Evolutionary conservation across 2,888 invertebrate genomes (phyloP).

Genomic region (Drosophila anomelani): DNA sequence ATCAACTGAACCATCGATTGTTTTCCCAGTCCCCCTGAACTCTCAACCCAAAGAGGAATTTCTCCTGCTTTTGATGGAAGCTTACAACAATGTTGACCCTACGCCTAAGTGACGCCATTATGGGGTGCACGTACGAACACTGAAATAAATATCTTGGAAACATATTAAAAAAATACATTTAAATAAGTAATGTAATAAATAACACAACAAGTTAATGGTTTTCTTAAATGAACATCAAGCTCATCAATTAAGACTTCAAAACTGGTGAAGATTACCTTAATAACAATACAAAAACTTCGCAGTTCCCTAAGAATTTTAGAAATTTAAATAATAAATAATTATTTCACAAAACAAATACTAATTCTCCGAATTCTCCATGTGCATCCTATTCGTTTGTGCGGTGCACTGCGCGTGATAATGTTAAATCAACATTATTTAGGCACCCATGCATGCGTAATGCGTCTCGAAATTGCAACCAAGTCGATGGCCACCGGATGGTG

Average conservation of each 20-base stretch:
- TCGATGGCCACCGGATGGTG: constrained; percentile 10
- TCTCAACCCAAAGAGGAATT: constrained; percentile 6
- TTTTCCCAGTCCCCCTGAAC: constrained; percentile 14
- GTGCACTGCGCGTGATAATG: constrained; percentile 72
- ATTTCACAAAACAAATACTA: not conserved
- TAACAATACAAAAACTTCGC: not conserved
- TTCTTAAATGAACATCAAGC: not conserved
- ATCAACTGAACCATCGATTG: constrained; percentile 28
- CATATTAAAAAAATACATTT: not conserved
- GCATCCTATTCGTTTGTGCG: constrained; percentile 13
- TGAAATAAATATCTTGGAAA: not conserved
- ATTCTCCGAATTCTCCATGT: not conserved
- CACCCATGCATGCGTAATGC: constrained; percentile 83
- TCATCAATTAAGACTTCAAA: not conserved
- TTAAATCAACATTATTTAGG: constrained; percentile 84
- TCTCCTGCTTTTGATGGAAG: constrained; percentile 16
- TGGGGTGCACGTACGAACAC: constrained; percentile 12
- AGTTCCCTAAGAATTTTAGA: not conserved
- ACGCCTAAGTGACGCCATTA: constrained; percentile 43
- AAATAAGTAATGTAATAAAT: not conserved
- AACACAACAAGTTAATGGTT: too few species aligned
- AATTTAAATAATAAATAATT: not conserved
- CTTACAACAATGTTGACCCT: constrained; percentile 56
- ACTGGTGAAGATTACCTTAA: too few species aligned
- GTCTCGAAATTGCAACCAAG: constrained; percentile 69